Conservation (phyloP, 2,113 vertebrate species). For the Cavia aperea region DNA sequence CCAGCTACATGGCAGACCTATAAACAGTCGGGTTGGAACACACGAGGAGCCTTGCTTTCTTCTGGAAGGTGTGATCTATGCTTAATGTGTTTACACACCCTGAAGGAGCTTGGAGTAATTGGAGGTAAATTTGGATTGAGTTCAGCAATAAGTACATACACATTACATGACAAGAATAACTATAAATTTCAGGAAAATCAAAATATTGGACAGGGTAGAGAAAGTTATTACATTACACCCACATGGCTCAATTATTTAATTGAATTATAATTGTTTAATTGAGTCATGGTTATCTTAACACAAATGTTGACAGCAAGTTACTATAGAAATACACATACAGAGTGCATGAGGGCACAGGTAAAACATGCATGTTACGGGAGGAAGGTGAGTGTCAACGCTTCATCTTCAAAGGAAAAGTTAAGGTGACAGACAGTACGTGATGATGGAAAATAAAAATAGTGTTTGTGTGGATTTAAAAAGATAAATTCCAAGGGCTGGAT, state of each 20-base stretch:
- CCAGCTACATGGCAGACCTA: background rate
- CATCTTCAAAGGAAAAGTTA: background rate
- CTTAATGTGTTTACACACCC: background rate
- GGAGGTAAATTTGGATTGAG: background rate
- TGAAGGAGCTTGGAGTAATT: background rate
- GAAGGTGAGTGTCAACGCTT: background rate
- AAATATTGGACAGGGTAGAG: background rate
- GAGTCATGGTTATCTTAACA: conserved; percentile 21
- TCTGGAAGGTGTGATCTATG: background rate
- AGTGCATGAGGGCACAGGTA: background rate
- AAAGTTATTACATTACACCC: background rate
- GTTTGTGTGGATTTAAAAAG: background rate
- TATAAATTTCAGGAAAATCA: conserved; percentile 10
- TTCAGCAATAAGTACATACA: background rate
- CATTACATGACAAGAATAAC: conserved; percentile 19
- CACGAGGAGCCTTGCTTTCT: background rate
- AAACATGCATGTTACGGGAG: background rate
- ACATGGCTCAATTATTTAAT: background rate
- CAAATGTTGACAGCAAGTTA: conserved; percentile 12
- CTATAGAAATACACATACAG: background rate
- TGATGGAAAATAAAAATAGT: background rate
- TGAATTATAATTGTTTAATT: background rate
- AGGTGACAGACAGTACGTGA: background rate
- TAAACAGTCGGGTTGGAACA: background rate
- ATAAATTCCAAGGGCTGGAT: background rate